phyloP scores from a whole-genome alignment of 1,140 invertebrate genomes.

The Hetaerina americana region DNA sequence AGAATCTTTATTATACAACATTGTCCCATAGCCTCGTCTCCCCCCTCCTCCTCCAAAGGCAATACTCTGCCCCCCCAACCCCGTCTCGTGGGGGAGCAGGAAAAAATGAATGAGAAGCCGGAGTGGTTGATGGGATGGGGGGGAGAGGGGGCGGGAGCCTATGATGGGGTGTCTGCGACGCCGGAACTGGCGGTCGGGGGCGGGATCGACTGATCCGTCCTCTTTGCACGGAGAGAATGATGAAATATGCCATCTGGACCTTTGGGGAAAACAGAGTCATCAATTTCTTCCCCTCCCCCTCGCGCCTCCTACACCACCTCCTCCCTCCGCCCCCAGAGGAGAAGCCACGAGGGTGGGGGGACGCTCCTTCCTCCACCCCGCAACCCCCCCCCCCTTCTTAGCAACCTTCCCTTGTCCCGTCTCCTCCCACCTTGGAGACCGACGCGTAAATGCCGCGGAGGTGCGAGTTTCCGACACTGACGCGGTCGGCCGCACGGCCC shows the following conservation, averaged over 20 bases:
- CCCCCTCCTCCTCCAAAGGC: neutral
- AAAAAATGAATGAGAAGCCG: too few species aligned
- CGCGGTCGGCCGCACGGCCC: too few species aligned
- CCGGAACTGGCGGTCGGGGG: too few species aligned
- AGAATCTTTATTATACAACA: neutral
- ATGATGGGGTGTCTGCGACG: neutral
- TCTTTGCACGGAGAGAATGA: neutral
- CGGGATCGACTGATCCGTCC: neutral
- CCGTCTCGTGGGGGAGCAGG: too few species aligned
- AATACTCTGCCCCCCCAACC: neutral
- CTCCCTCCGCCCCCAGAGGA: too few species aligned
- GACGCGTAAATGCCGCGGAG: too few species aligned
- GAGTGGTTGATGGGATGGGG: neutral
- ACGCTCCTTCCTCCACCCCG: too few species aligned
- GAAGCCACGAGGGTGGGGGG: too few species aligned
- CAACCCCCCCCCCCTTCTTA: too few species aligned
- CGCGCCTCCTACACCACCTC: neutral
- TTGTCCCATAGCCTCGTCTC: neutral
- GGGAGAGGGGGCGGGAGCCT: neutral
- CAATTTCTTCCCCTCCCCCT: neutral
- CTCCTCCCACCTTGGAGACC: too few species aligned
- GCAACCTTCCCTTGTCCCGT: too few species aligned
- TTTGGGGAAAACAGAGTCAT: neutral
- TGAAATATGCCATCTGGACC: neutral
- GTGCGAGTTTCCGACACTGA: too few species aligned